Evolutionary conservation across 2,113 vertebrate species (phyloP).

Genomic region (Pungitius pungitius): DNA sequence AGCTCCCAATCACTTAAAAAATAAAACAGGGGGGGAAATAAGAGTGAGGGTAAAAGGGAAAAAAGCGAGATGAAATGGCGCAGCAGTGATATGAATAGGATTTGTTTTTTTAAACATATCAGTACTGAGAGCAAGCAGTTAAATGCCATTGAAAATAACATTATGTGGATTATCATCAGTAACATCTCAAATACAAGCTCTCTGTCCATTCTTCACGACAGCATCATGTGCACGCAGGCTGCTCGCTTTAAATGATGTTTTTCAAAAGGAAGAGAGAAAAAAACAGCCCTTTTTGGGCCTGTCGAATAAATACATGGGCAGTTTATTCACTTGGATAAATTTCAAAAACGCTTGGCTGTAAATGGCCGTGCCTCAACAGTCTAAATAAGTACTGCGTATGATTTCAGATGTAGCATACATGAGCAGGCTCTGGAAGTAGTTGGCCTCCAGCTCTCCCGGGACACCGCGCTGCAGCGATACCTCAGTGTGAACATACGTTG

Average conservation of each 20-base stretch:
- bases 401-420: neutral
- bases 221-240: neutral
- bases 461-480: neutral
- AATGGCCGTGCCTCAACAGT: neutral
- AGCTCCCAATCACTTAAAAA: neutral
- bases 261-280: neutral
- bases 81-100: neutral
- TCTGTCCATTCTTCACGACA: neutral
- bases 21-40: neutral
- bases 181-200: neutral
- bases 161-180: neutral
- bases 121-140: neutral
- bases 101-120: neutral
- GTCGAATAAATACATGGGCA: neutral
- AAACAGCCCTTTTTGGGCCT: neutral
- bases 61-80: neutral
- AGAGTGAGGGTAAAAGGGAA: neutral
- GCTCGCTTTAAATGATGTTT: neutral
- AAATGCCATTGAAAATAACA: neutral
- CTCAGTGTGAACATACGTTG: neutral
- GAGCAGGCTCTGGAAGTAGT: neutral
- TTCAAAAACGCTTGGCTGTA: neutral
- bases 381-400: neutral
- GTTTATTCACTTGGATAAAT: neutral
- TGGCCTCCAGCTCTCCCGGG: too few species aligned